Percentiles rank a stretch among this genome's conserved stretches.
Evolutionary conservation across 2,113 vertebrate genomes (phyloP).

Genomic region (Seriola dumerili): DNA sequence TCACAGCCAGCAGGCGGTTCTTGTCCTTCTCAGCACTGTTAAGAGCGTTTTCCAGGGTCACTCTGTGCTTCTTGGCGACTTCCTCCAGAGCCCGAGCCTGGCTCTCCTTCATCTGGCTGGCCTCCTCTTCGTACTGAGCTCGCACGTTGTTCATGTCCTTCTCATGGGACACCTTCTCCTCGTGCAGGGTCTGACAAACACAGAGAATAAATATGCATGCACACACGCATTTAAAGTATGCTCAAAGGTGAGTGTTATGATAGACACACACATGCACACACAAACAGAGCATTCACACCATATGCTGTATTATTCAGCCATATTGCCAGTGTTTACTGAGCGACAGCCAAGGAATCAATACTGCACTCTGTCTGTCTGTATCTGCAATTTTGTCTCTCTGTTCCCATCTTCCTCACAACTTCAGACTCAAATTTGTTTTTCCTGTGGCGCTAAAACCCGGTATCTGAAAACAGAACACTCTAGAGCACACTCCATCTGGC

Average conservation of each 20-base stretch:
- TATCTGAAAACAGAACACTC: neutral
- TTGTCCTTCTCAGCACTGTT: slow-evolving; percentile 89
- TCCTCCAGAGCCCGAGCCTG: slow-evolving; percentile 95
- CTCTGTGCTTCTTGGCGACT: slow-evolving; percentile 91
- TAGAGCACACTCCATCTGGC: neutral
- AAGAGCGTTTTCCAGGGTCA: slow-evolving; percentile 89
- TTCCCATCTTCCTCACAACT: neutral
- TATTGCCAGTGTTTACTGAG: slow-evolving; percentile 30
- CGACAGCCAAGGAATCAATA: slow-evolving; percentile 28
- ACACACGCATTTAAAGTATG: neutral
- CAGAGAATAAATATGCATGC: neutral
- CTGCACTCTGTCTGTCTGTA: slow-evolving; percentile 19
- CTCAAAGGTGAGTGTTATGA: slow-evolving; percentile 1
- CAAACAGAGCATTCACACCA: slow-evolving; percentile 26
- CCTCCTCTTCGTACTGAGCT: slow-evolving; percentile 90
- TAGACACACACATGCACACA: neutral
- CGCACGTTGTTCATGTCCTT: slow-evolving; percentile 90
- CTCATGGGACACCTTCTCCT: slow-evolving; percentile 93
- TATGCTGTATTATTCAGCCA: slow-evolving; percentile 47
- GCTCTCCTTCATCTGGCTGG: slow-evolving; percentile 89
- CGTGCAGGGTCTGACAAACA: slow-evolving; percentile 88
- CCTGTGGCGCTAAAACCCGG: neutral
- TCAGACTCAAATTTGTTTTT: slow-evolving; percentile 13
- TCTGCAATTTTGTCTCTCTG: neutral
- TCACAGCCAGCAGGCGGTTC: slow-evolving; percentile 91